A percentile compares a stretch with the other conserved stretches of the same genome.
These are phyloP conservation scores for Hoplodrina blanda DNA, from an alignment of 2,888 invertebrate genomes.

Conservation along the genomic window DNA sequence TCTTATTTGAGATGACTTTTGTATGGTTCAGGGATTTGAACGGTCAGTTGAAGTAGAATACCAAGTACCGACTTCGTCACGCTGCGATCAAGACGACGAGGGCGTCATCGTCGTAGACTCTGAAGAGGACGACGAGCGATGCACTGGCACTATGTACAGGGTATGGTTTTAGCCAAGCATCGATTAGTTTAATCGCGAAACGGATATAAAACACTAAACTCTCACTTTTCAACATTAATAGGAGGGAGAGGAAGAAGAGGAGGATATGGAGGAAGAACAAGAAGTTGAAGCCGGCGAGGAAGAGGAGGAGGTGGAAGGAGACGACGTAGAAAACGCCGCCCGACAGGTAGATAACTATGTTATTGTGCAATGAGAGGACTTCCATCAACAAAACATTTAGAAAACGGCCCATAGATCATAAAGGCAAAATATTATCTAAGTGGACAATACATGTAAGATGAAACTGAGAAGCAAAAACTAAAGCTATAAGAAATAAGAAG, in stretches of 20 bases:
- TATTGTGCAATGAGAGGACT: not conserved
- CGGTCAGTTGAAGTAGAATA: conserved; percentile 94
- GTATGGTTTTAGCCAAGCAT: conserved; percentile 63
- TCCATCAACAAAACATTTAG: not conserved
- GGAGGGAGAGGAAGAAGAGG: conserved; percentile 91
- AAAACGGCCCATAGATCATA: not conserved
- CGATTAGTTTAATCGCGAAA: conserved; percentile 1
- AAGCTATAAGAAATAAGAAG: not conserved
- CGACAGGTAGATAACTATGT: conserved; percentile 73
- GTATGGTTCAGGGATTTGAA: conserved; percentile 86
- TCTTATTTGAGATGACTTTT: conserved; percentile 22
- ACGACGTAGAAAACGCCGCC: conserved; percentile 78
- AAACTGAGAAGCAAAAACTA: conserved; percentile 10
- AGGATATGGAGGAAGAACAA: conserved; percentile 89
- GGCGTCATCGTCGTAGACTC: conserved; percentile 95
- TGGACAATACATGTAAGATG: conserved; percentile 3
- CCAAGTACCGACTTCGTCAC: conserved; percentile 96
- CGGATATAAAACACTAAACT: not conserved
- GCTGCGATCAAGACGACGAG: conserved; percentile 96
- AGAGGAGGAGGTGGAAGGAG: conserved; percentile 83
- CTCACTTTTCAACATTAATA: conserved; percentile 48
- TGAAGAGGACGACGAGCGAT: conserved; percentile 93
- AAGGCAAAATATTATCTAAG: not conserved
- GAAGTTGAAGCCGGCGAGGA: conserved; percentile 83
- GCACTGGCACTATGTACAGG: conserved; percentile 90